Percentiles rank a stretch among this genome's conserved stretches.
Conservation (phyloP, 2,113 vertebrate genomes). For the Urocitellus parryii region DNA sequence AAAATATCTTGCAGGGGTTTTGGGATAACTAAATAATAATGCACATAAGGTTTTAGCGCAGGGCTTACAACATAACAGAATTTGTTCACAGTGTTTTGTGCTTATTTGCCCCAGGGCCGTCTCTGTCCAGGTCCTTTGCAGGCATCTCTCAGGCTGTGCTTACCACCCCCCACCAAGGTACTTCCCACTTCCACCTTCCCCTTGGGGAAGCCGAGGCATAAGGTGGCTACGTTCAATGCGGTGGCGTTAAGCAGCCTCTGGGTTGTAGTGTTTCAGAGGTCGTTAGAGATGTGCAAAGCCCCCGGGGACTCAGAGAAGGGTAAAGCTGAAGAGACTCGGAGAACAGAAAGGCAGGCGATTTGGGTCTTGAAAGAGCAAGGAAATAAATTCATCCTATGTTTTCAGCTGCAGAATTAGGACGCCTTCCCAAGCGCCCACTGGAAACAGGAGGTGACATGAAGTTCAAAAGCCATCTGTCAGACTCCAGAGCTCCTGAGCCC, state of each 20-base stretch:
- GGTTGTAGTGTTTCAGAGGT: not conserved
- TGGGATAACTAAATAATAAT: no score
- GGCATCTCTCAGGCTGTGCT: no score
- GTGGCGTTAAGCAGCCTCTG: not conserved
- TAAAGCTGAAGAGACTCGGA: not conserved
- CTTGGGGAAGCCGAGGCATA: not conserved
- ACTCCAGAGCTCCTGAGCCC: not conserved
- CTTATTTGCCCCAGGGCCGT: no score
- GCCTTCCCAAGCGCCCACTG: not conserved
- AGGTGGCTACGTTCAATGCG: fast-evolving
- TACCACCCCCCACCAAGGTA: no score
- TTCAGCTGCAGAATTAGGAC: not conserved
- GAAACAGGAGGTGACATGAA: not conserved
- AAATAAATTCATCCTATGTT: not conserved
- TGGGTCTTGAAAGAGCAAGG: not conserved
- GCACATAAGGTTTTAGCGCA: no score
- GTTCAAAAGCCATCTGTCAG: not conserved
- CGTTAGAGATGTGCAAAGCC: not conserved
- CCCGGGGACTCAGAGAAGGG: not conserved
- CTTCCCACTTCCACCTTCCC: not conserved
- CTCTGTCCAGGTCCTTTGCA: no score
- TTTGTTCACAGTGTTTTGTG: no score
- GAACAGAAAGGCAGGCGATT: not conserved
- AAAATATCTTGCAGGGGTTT: no score
- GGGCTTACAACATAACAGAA: no score